Evolutionary conservation across 1,140 invertebrate genomes (phyloP), one percentile per base, ranked within the genome.

Genomic region (Zaprionus taronus): DNA sequence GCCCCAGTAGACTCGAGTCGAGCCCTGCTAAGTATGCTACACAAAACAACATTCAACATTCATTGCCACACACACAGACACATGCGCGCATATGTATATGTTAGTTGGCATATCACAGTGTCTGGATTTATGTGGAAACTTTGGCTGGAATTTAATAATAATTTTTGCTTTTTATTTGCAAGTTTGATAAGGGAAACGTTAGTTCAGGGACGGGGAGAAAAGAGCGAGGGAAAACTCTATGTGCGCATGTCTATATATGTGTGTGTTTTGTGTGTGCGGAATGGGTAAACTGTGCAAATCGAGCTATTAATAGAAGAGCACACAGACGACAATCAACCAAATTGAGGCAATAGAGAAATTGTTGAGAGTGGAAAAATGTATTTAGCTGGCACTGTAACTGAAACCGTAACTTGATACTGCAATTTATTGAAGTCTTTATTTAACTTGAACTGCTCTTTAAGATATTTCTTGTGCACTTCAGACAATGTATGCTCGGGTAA

Each of bases 81-180:
- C 22, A 70, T 28, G 22, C 17, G 2, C 7, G 11, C 51, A 22
- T 41, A 9, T 17, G 9, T 47, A 55, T 36, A 38, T 56, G 36
- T 7, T 17, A 11, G 47, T 12, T 28, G 3, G 34, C 62, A 56
- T 53, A 61, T 74, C 58, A 56, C 60, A 61, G 24, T 53, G 49
- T 67, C 58, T 63, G 72, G 77, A 86, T 85, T 86, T 82, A 85
- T 86, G 83, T 12, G 36, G 26, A 76, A 86, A 85, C 68, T 82
- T 79, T 72, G 31, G 26, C 65, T 47, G 34, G 79, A 60, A 79
- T 71, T 70, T 72, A 79, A 56, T 75, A 70, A 69, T 71, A 36
- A 72, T 64, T 72, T 66, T 61, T 55, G 44, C 53, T 72, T 72
- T 65, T 63, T 76, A 72, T 75, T 64, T 70, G 60, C 60, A 20